Percentiles rank a stretch among this genome's conserved stretches.
Evolutionary conservation across 1,140 invertebrate species (phyloP).

Genomic region (Streblospio benedicti): DNA sequence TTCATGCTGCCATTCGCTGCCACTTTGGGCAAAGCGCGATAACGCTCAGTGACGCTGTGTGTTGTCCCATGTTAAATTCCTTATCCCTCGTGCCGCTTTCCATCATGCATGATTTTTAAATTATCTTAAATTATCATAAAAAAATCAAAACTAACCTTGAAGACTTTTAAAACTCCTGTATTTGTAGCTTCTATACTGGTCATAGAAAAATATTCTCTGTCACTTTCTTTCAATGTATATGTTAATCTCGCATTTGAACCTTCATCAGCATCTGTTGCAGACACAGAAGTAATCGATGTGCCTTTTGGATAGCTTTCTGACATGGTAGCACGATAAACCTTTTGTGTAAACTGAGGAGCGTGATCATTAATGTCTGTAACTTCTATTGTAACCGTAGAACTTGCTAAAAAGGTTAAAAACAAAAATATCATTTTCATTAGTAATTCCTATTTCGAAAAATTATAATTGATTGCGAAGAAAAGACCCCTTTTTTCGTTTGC

Average conservation of each 20-base stretch:
- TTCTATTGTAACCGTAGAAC: slow-evolving; percentile 18
- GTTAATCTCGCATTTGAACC: slow-evolving; percentile 15
- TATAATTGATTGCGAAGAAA: too few species aligned
- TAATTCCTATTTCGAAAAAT: neutral
- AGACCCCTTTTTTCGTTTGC: too few species aligned
- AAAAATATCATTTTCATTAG: neutral
- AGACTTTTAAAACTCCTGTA: slow-evolving; percentile 17
- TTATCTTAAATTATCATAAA: neutral
- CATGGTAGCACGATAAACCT: slow-evolving; percentile 81
- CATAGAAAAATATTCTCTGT: slow-evolving; percentile 16
- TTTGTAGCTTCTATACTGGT: slow-evolving; percentile 16
- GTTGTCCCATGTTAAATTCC: too few species aligned
- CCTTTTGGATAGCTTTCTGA: slow-evolving; percentile 81
- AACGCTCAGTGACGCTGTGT: too few species aligned
- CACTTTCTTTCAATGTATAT: slow-evolving; percentile 14
- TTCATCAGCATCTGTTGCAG: slow-evolving; percentile 15
- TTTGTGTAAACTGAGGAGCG: slow-evolving; percentile 12
- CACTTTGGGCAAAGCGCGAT: too few species aligned
- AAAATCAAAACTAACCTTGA: neutral
- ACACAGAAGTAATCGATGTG: slow-evolving; percentile 30
- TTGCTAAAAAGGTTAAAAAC: slow-evolving; percentile 10
- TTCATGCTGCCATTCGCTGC: too few species aligned
- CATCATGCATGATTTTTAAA: too few species aligned
- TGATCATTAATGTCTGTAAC: slow-evolving; percentile 18
- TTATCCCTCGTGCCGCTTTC: too few species aligned